Base-by-base conservation (phyloP, 2,888 invertebrate species). In the Entomobrya multifasciata region DNA sequence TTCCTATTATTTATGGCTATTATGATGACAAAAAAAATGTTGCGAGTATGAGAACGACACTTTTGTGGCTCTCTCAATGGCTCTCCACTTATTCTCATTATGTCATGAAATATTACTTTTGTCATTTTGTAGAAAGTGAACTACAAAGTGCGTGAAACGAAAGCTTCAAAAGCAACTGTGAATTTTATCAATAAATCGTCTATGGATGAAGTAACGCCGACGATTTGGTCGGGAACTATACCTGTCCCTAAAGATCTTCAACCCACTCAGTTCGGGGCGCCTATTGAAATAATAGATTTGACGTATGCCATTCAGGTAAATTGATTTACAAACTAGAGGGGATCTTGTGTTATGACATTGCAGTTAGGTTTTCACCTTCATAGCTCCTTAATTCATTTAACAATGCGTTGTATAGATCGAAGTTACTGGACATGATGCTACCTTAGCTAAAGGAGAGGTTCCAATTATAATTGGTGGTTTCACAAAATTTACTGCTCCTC, bases 61-160 rank as follows among this genome's bases (percentile, higher is more conserved):
- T 1, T 70, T 44, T 44, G 67, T 25, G 36, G 36, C 36, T 36
- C 52, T 17, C n/a, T 41, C 22, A 76, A 55, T 30, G 15, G 30
- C 8, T n/a, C 2, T 20, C 55, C 57, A 22, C 8, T 36, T 36
- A 36, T 57, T 76, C 17, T 36, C 8, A 36, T 27, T 30, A 55
- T 57, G 76, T 41, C 57, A 22, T 25, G 25, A 57, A 76, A 76
- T 41, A 57, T 57, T 57, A 1, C 41, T 36, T n/a, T 76, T 76
- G 57, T 55, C 76, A 22, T 22, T 57, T 67, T 79, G 15, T 36
- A 87, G 88, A 88, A 88, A 88, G 88, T 88, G 20, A 78, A 62
- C 13, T 88, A 88, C 67, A 88, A 88, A 83, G 87, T 88, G 65
- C 85, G 88, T 41, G 88, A 87, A 57, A 85, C 88, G 62, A 89